Conservation (phyloP, 2,113 vertebrate species). For the Hippoglossus stenolepis region DNA sequence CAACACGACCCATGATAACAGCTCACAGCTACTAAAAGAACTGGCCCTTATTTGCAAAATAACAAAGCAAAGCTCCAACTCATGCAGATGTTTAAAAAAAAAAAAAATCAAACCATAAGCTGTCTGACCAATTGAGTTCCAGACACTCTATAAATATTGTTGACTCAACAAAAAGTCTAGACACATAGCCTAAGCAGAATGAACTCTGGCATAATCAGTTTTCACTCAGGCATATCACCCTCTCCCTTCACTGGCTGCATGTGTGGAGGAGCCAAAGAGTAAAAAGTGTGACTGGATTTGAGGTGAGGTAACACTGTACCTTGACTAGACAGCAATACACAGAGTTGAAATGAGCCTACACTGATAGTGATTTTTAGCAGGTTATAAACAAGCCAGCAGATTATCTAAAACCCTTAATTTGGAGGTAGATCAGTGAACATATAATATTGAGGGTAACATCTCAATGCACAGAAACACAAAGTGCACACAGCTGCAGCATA, state of each 20-base stretch:
- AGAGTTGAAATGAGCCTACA: neutral
- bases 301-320: neutral
- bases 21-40: neutral
- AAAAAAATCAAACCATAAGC: constrained; percentile 34
- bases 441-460: neutral
- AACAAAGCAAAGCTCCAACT: neutral
- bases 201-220: constrained; percentile 7
- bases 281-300: neutral
- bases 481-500: neutral
- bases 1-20: neutral
- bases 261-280: neutral
- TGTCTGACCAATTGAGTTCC: constrained; percentile 38
- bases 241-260: neutral
- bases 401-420: neutral
- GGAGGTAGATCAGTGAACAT: neutral
- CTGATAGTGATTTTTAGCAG: neutral
- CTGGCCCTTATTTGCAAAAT: neutral
- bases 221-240: neutral
- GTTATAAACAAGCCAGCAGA: neutral
- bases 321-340: neutral
- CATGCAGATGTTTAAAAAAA: neutral
- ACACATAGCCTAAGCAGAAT: constrained; percentile 33
- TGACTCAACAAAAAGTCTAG: constrained; percentile 59
- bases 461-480: neutral
- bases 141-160: constrained; percentile 47